Percentiles rank a stretch among this genome's conserved stretches.
phyloP scores from a whole-genome alignment of 2,888 invertebrate species.

The Apotomis turbidana region DNA sequence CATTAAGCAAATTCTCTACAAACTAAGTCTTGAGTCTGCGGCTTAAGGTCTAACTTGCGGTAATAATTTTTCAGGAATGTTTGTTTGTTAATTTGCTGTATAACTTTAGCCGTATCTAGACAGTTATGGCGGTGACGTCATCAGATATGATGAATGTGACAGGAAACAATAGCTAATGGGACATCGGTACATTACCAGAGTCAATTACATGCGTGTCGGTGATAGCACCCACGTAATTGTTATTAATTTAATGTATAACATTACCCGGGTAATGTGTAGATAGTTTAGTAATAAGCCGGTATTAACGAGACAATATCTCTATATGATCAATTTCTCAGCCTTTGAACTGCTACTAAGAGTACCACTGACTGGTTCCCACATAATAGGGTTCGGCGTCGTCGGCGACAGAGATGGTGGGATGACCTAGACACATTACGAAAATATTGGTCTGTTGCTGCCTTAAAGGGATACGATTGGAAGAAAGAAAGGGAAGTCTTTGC shows the following conservation, averaged over 20 bases:
- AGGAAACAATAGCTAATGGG: slow-evolving; percentile 30
- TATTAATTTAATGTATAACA: slow-evolving; percentile 15
- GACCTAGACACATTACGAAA: too few species aligned
- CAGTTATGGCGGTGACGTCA: slow-evolving; percentile 54
- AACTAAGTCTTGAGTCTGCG: slow-evolving; percentile 14
- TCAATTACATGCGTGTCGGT: slow-evolving; percentile 21
- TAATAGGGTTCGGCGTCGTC: too few species aligned
- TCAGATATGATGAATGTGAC: slow-evolving; percentile 44
- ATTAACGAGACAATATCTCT: too few species aligned
- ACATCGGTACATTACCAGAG: slow-evolving; percentile 25
- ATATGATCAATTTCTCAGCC: too few species aligned
- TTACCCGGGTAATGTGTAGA: too few species aligned
- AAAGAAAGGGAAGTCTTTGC: too few species aligned
- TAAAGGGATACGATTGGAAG: too few species aligned
- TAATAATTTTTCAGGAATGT: slow-evolving; percentile 34
- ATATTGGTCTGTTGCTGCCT: too few species aligned
- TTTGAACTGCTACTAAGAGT: too few species aligned
- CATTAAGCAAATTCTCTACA: slow-evolving; percentile 22
- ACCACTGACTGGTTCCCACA: too few species aligned
- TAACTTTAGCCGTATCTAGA: slow-evolving; percentile 53
- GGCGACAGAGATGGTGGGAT: too few species aligned
- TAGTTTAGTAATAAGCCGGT: too few species aligned
- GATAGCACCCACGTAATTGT: slow-evolving; percentile 14
- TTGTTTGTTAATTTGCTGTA: slow-evolving; percentile 44
- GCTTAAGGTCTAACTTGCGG: slow-evolving; percentile 15